These are phyloP conservation scores for Ornithorhynchus anatinus DNA, from an alignment of 2,113 vertebrate genomes.

Conservation along the genomic window DNA sequence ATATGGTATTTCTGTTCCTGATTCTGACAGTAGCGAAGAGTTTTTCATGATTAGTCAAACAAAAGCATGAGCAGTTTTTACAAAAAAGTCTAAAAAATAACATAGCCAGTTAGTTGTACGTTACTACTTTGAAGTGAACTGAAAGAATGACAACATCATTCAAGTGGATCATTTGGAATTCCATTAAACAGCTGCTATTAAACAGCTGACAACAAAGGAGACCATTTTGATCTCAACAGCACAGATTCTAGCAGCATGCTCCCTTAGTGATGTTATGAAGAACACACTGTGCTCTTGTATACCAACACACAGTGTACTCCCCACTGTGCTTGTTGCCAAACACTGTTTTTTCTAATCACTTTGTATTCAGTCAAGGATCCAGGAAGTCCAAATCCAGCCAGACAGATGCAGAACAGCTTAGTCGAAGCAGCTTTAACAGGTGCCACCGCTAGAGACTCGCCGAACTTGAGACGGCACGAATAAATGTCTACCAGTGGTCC, in stretches of 20 bases:
- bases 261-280: conserved; percentile 58
- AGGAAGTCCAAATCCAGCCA: conserved; percentile 76
- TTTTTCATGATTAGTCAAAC: conserved; percentile 12
- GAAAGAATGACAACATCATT: conserved; percentile 75
- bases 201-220: conserved; percentile 71
- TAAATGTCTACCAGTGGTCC: conserved; percentile 48
- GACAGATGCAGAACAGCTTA: conserved; percentile 77
- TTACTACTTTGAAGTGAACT: conserved; percentile 67
- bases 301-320: conserved; percentile 68
- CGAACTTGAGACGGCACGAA: conserved; percentile 66
- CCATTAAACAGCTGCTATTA: conserved; percentile 75
- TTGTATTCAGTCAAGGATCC: conserved; percentile 71
- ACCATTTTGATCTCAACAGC: conserved; percentile 65
- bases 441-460: conserved; percentile 65
- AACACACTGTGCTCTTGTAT: conserved; percentile 69
- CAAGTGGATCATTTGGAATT: conserved; percentile 75
- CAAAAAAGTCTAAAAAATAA: conserved; percentile 40
- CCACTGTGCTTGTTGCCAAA: conserved; percentile 77
- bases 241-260: conserved; percentile 53
- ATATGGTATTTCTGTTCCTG: not conserved
- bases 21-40: not conserved
- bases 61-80: conserved; percentile 27
- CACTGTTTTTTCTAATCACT: conserved; percentile 71
- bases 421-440: conserved; percentile 77
- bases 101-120: conserved; percentile 28